Conservation (phyloP, 2,113 vertebrate species). For the Aix galericulata region DNA sequence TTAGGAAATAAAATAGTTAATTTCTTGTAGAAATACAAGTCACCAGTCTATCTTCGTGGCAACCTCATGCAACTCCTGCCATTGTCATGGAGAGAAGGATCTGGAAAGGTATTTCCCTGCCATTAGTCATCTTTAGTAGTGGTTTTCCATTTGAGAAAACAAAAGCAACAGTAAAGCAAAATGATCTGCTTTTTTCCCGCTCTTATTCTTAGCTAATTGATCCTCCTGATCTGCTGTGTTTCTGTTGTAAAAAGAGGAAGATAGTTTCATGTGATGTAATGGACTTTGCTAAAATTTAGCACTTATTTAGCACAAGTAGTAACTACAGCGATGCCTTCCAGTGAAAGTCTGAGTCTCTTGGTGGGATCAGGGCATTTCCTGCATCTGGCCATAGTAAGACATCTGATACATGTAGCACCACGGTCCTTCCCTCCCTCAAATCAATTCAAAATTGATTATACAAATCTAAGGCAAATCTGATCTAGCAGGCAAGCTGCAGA, state of each 20-base stretch:
- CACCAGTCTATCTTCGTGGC: background rate
- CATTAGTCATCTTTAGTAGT: background rate
- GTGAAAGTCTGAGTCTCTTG: background rate
- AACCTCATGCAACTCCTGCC: background rate
- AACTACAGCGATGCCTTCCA: background rate
- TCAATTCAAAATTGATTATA: background rate
- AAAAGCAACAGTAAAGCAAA: background rate
- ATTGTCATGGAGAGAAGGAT: background rate
- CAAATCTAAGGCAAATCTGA: background rate
- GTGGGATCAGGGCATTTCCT: background rate
- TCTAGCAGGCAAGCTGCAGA: background rate
- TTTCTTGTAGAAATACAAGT: background rate
- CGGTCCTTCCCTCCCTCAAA: background rate
- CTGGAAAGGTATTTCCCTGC: background rate
- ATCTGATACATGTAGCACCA: background rate
- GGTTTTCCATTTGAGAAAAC: background rate
- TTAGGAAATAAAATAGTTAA: background rate
- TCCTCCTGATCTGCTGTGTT: background rate
- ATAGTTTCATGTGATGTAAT: background rate
- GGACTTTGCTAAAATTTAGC: background rate
- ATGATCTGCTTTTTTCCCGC: rapidly evolving
- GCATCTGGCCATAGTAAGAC: background rate
- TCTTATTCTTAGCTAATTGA: background rate
- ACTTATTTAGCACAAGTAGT: background rate
- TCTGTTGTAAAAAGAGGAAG: background rate